A percentile compares a stretch with the other conserved stretches of the same genome.
These are phyloP conservation scores for Aelia acuminata DNA, from an alignment of 2,888 invertebrate genomes.

Conservation along the genomic window DNA sequence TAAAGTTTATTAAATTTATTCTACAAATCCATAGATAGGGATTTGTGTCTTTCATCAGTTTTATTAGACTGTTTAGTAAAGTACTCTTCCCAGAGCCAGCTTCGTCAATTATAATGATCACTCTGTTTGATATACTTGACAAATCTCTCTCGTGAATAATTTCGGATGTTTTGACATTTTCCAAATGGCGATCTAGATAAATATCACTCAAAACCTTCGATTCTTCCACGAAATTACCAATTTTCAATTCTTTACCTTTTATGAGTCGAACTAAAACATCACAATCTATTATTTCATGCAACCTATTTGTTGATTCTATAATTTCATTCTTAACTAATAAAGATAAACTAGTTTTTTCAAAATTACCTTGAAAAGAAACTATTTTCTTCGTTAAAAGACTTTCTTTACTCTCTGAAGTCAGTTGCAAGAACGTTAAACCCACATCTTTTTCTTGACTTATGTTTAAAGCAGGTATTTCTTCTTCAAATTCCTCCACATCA, in stretches of 20 bases:
- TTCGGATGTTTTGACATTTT: background rate
- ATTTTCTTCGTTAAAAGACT: background rate
- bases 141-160: background rate
- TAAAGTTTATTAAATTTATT: background rate
- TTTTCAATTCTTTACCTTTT: background rate
- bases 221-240: background rate
- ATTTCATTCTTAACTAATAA: background rate
- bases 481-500: background rate
- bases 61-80: background rate
- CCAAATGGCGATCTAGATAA: background rate
- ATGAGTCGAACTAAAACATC: slow-evolving; percentile 16
- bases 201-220: slow-evolving; percentile 4
- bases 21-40: background rate
- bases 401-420: background rate
- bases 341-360: background rate
- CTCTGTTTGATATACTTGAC: background rate
- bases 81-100: slow-evolving; percentile 32
- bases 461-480: background rate
- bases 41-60: background rate
- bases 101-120: slow-evolving; percentile 4
- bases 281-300: background rate
- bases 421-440: background rate
- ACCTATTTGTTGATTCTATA: background rate
- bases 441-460: background rate
- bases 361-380: background rate